Evolutionary conservation across 2,888 invertebrate genomes (phyloP), one percentile per base, ranked within the genome.

Genomic region (Hirtodrosophila trivittata): DNA sequence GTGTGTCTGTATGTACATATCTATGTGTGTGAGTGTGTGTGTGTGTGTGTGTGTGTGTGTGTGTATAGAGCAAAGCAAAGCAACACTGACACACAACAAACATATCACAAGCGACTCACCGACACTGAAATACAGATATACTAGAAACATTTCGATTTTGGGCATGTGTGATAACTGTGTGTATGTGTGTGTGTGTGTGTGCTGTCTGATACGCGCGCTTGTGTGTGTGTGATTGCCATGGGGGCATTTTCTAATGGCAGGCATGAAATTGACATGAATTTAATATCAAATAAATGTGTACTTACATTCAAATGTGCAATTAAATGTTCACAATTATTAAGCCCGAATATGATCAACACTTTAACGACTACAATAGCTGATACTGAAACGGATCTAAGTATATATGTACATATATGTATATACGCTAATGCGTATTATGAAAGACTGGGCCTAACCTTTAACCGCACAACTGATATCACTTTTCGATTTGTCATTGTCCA

Each of bases 231-330:
- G 65, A 50, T 55, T 82, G 73, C 64, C 76, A 66, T 69, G 58
- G 66, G 66, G 74, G 77, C 49, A 73, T 65, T 69, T 85, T 75
- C 59, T 63, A 67, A 62, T 78, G 58, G 65, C 63, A 63, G 56
- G 63, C 68, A 82, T 71, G 59, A 76, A 77, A 78, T 75, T 75
- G 70, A 85, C 75, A 75, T 77, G 63, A 68, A 81, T 85, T 82
- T 73, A 56, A 66, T 72, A 82, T 75, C 64, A 75, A 77, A 81
- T 66, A 63, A 74, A 66, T 60, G 54, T 69, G 51, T 63, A 68
- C 58, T 64, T 60, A 60, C 55, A 78, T 54, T 41, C 13, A 37
- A 54, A 62, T 68, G 60, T 66, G 72, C 55, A 69, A 66, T 66
- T 69, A 72, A 66, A 59, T 55, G 14, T 5, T 10, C 14, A 51